Conservation (phyloP, 2,797 vertebrate genomes). For the Crenichthys baileyi region DNA sequence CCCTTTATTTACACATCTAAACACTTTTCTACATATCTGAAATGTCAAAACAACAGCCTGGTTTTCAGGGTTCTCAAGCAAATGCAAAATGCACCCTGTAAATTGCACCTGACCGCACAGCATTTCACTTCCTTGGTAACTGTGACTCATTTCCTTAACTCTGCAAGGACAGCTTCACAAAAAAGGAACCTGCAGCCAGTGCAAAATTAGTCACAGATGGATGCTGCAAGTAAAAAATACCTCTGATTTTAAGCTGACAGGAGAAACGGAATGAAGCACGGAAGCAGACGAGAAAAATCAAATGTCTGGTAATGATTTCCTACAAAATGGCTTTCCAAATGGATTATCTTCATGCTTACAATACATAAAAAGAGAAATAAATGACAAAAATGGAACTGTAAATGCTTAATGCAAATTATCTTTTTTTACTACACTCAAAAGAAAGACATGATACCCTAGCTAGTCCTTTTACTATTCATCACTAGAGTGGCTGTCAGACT, state of each 20-base stretch:
- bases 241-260: slow-evolving; percentile 32
- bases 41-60: slow-evolving; percentile 4
- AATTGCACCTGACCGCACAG: slow-evolving; percentile 74
- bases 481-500: slow-evolving; percentile 9
- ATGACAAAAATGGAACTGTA: background rate
- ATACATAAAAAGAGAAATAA: slow-evolving; percentile 15
- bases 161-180: slow-evolving; percentile 63
- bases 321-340: background rate
- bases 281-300: slow-evolving; percentile 11
- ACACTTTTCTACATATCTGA: slow-evolving; percentile 12
- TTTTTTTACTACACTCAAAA: background rate
- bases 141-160: slow-evolving; percentile 82
- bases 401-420: background rate
- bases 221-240: slow-evolving; percentile 43
- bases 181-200: slow-evolving; percentile 63
- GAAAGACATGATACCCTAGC: background rate
- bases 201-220: slow-evolving; percentile 56
- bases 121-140: slow-evolving; percentile 82
- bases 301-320: slow-evolving; percentile 19
- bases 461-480: slow-evolving; percentile 10
- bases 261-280: slow-evolving; percentile 21
- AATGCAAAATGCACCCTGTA: slow-evolving; percentile 67
- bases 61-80: slow-evolving; percentile 38
- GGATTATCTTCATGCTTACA: slow-evolving; percentile 2
- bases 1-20: slow-evolving; percentile 23